phyloP scores from a whole-genome alignment of 2,888 invertebrate genomes.

The Rhorus exstirpatorius region DNA sequence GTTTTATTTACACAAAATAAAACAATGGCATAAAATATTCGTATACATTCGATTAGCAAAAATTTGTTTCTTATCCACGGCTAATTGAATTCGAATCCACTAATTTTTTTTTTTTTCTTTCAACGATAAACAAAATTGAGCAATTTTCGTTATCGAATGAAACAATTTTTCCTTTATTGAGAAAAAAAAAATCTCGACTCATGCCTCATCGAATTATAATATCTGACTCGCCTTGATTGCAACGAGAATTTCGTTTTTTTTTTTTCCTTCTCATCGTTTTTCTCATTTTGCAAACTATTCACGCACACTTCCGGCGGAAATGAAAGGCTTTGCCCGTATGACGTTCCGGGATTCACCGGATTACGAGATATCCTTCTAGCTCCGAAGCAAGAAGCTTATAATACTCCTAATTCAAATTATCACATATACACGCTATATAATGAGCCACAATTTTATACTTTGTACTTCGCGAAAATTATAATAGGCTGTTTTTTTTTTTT shows the following conservation, averaged over 20 bases:
- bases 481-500: slow-evolving; percentile 4
- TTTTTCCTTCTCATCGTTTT: slow-evolving; percentile 34
- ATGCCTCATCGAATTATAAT: neutral
- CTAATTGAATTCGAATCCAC: no score
- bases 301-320: slow-evolving; percentile 65
- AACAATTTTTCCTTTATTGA: neutral
- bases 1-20: no score
- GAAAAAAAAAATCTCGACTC: slow-evolving; percentile 20
- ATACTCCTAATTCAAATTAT: slow-evolving; percentile 16
- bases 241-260: slow-evolving; percentile 18
- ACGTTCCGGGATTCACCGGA: slow-evolving; percentile 62
- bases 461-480: slow-evolving; percentile 28
- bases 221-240: slow-evolving; percentile 1
- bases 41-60: no score
- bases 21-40: no score
- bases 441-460: slow-evolving; percentile 5
- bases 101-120: neutral
- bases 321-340: slow-evolving; percentile 41
- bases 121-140: neutral
- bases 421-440: slow-evolving; percentile 1
- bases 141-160: neutral
- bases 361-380: slow-evolving; percentile 39
- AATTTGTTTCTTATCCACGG: no score
- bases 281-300: slow-evolving; percentile 62
- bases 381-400: slow-evolving; percentile 47